A percentile compares a stretch with the other conserved stretches of the same genome.
phyloP scores from a whole-genome alignment of 2,797 vertebrate genomes.

The Chelonia mydas region DNA sequence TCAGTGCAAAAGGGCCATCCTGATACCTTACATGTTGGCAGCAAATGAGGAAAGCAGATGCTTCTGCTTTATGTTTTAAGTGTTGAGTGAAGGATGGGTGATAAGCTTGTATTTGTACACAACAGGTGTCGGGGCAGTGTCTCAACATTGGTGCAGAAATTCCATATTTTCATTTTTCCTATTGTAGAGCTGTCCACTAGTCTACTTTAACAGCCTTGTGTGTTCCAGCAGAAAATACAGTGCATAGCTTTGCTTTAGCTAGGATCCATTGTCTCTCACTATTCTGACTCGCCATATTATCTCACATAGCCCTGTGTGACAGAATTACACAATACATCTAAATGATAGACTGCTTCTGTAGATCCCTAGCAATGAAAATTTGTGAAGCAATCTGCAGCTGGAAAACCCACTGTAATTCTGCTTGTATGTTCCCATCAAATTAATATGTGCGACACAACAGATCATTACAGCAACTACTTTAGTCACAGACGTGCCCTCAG shows the following conservation, averaged over 20 bases:
- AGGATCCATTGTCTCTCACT: conserved; percentile 26
- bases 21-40: not conserved
- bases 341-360: conserved; percentile 23
- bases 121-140: not conserved
- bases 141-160: not conserved
- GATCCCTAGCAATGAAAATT: not conserved
- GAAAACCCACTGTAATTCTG: conserved; percentile 28
- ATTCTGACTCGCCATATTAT: not conserved
- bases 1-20: not conserved
- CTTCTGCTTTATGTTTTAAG: not conserved
- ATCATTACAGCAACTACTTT: not conserved
- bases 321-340: conserved; percentile 9
- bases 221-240: conserved; percentile 34
- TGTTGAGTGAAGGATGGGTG: not conserved
- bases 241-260: not conserved
- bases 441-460: not conserved
- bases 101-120: not conserved
- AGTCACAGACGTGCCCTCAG: not conserved
- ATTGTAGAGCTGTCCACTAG: conserved; percentile 8
- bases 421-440: not conserved
- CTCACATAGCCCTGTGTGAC: not conserved
- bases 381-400: conserved; percentile 4
- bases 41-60: not conserved
- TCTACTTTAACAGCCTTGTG: conserved; percentile 21
- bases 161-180: not conserved